Percentiles rank a stretch among this genome's conserved stretches.
These are phyloP conservation scores for Saturnia pavonia DNA, from an alignment of 2,888 invertebrate genomes.

Conservation along the genomic window DNA sequence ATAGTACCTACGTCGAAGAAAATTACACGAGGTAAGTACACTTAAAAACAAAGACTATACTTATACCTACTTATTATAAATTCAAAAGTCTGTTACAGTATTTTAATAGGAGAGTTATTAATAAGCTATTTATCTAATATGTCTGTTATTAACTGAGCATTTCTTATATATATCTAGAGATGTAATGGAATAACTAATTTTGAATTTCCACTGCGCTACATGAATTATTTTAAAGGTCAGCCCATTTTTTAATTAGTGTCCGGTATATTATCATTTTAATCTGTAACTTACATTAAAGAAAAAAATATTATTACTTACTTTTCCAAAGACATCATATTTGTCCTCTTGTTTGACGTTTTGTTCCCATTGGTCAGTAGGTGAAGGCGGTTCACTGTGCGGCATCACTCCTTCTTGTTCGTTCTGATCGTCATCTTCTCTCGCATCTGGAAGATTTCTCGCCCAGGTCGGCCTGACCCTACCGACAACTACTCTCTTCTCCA, in stretches of 20 bases:
- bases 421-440: slow-evolving; percentile 72
- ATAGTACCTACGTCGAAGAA: no score
- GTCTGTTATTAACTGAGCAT: no score
- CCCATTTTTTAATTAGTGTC: no score
- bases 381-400: slow-evolving; percentile 75
- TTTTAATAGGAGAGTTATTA: not conserved
- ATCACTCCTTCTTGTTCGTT: slow-evolving; percentile 63
- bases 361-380: slow-evolving; percentile 69
- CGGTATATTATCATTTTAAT: no score
- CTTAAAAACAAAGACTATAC: not conserved
- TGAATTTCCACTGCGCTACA: no score
- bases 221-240: no score
- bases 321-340: slow-evolving; percentile 81
- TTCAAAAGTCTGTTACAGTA: not conserved
- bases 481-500: slow-evolving; percentile 83
- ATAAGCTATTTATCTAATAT: not conserved
- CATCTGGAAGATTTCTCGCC: slow-evolving; percentile 77
- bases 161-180: no score
- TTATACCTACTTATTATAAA: not conserved
- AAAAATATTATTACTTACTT: slow-evolving; percentile 58
- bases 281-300: no score
- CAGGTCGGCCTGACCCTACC: slow-evolving; percentile 80
- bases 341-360: slow-evolving; percentile 72
- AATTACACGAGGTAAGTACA: not conserved
- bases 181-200: no score